Base-by-base conservation (phyloP, 2,888 invertebrate species). In the Andrena haemorrhoa region DNA sequence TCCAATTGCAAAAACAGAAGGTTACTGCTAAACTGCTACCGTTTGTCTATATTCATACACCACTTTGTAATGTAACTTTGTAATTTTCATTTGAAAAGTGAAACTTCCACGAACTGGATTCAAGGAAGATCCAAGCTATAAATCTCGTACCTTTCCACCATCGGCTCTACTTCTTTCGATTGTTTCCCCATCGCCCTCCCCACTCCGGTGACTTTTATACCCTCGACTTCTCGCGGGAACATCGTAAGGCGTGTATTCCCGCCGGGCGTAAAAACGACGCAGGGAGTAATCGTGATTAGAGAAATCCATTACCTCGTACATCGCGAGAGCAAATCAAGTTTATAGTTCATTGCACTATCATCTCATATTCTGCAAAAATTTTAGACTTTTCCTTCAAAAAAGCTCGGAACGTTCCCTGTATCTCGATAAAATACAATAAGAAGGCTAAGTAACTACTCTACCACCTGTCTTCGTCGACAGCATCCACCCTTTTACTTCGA, bases 51-150 rank as follows among this genome's bases (percentile, higher is more conserved):
- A 23, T 23, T 10, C 23, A 56, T 10, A 26, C 23, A 10, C 12
- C 10, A 26, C 56, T 56, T 31, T 26, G 26, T 68, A 63, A 68
- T 49, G 41, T 47, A 75, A 78, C 68, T 78, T 78, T 3, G 68
- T 56, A 68, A 78, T 78, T 75, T 78, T 78, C 61, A 75, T 78
- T 68, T 51, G 75, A 61, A 41, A 47, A 68, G 75, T 41, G 47
- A 68, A 75, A 78, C 61, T 75, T 75, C 61, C 53, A 20, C 47
- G 56, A 78, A 78, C 76, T 78, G 75, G 53, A 68, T 78, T 29
- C 75, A 20, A 26, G 31, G 33, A 53, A 78, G 76, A 56, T 75
- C 47, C 53, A 41, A 49, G 65, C 75, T 78, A 78, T 77, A 79
- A 77, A 76, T 77, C 78, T 65, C 47, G n/a, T 58, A 58, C 47